These are phyloP conservation scores for Anoplopoma fimbria DNA, from an alignment of 2,113 vertebrate species.

Conservation along the genomic window DNA sequence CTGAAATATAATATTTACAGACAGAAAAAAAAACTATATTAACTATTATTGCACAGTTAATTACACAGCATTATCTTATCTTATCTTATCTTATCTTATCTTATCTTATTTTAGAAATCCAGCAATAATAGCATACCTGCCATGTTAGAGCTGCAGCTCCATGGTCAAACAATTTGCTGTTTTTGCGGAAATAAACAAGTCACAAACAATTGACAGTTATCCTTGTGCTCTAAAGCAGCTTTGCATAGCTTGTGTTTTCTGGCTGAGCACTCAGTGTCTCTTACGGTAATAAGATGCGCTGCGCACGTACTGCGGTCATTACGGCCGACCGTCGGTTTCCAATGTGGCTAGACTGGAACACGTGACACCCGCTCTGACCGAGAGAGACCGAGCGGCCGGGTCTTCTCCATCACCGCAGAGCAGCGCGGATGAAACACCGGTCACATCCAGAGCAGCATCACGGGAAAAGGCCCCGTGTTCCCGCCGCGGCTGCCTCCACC, in stretches of 20 bases:
- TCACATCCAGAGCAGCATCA: conserved; percentile 66
- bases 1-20: too few species aligned
- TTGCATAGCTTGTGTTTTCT: neutral
- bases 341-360: conserved; percentile 28
- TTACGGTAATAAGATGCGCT: conserved; percentile 12
- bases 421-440: conserved; percentile 73
- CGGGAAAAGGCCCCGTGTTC: conserved; percentile 61
- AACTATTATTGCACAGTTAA: too few species aligned
- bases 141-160: too few species aligned
- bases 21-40: too few species aligned
- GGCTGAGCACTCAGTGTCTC: neutral
- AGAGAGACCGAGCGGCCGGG: neutral
- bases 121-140: too few species aligned
- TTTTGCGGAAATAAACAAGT: neutral
- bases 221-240: neutral
- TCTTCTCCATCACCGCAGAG: conserved; percentile 1
- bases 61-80: too few species aligned
- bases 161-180: neutral
- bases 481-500: conserved; percentile 25
- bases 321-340: conserved; percentile 5
- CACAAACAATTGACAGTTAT: neutral
- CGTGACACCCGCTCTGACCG: conserved; percentile 32
- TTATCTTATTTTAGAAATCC: too few species aligned
- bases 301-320: conserved; percentile 13
- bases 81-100: too few species aligned